Conservation (phyloP, 1,140 invertebrate species). For the Ephestia elutella region DNA sequence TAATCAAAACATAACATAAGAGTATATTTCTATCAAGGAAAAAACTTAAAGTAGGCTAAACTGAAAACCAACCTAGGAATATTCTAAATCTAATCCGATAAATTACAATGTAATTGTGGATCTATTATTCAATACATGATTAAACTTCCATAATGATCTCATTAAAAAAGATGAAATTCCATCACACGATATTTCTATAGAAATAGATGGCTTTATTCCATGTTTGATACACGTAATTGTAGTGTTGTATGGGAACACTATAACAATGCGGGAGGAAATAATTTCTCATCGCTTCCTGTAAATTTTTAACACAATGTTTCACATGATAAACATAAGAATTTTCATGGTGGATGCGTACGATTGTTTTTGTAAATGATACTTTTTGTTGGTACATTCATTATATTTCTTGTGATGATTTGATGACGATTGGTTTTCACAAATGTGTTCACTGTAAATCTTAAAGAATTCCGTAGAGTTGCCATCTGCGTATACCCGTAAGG, state of each 20-base stretch:
- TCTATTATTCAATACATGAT: background rate
- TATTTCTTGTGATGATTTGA: too few species aligned
- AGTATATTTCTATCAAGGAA: too few species aligned
- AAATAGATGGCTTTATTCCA: background rate
- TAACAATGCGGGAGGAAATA: background rate
- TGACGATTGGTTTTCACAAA: too few species aligned
- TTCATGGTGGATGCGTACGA: background rate
- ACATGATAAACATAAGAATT: slow-evolving; percentile 1
- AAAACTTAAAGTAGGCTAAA: too few species aligned
- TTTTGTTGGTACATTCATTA: background rate
- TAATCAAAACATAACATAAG: too few species aligned
- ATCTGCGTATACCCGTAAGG: too few species aligned
- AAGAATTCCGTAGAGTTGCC: too few species aligned
- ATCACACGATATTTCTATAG: background rate
- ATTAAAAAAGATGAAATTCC: slow-evolving; percentile 2
- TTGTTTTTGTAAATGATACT: slow-evolving; percentile 1
- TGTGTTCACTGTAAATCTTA: too few species aligned
- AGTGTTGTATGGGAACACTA: background rate
- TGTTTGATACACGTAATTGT: background rate
- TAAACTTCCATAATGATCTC: background rate
- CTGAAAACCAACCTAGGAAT: too few species aligned
- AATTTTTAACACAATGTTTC: background rate
- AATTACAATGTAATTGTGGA: background rate
- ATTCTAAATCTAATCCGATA: background rate
- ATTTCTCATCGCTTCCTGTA: background rate